A percentile compares a stretch with the other conserved stretches of the same genome.
These are phyloP conservation scores for Mycalesis mineus DNA, from an alignment of 2,888 invertebrate genomes.

Conservation along the genomic window DNA sequence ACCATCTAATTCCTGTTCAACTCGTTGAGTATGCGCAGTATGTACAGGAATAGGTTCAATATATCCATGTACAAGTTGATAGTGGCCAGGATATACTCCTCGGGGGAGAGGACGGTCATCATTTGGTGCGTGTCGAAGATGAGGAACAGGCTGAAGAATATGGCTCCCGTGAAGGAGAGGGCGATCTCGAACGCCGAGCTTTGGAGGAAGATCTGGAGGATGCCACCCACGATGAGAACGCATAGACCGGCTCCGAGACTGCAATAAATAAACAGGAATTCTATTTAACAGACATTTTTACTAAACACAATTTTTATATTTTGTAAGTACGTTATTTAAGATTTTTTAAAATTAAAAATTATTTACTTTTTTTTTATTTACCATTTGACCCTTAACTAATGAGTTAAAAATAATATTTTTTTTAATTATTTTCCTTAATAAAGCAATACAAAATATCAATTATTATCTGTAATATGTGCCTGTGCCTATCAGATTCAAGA, in stretches of 20 bases:
- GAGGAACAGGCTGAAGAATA: slow-evolving; percentile 88
- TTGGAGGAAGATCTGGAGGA: slow-evolving; percentile 86
- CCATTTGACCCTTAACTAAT: too few species aligned
- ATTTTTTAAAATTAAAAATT: too few species aligned
- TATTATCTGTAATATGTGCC: too few species aligned
- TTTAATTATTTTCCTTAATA: too few species aligned
- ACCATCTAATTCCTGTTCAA: slow-evolving; percentile 69
- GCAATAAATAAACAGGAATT: slow-evolving; percentile 29
- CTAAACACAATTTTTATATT: too few species aligned
- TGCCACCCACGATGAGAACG: slow-evolving; percentile 83
- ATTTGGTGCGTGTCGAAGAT: slow-evolving; percentile 91
- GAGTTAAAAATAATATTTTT: too few species aligned
- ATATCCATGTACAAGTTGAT: slow-evolving; percentile 93
- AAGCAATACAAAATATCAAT: too few species aligned
- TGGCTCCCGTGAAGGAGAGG: slow-evolving; percentile 84
- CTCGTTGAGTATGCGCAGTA: slow-evolving; percentile 85
- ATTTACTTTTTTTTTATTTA: too few species aligned
- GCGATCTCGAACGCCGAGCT: slow-evolving; percentile 83
- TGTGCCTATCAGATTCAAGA: too few species aligned
- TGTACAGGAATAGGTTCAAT: slow-evolving; percentile 89
- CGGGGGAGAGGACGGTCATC: slow-evolving; percentile 88
- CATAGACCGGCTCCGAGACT: slow-evolving; percentile 83
- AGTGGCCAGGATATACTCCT: slow-evolving; percentile 92
- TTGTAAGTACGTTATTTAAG: too few species aligned
- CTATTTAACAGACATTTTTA: too few species aligned